phyloP scores from a whole-genome alignment of 2,888 invertebrate genomes.

The Pediacus dermestoides region DNA sequence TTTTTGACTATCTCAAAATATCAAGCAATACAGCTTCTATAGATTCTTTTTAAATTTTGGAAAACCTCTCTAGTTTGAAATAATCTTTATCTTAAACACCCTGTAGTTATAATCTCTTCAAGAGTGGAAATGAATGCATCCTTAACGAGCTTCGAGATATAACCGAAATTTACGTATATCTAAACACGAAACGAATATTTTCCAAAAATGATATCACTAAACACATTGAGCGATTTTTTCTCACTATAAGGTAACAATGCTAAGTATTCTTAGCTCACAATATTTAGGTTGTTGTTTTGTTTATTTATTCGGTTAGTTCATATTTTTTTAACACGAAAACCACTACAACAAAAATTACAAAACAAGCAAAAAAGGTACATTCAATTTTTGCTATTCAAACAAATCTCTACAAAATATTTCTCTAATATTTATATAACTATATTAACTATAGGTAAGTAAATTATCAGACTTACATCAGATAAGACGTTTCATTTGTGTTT shows the following conservation, averaged over 20 bases:
- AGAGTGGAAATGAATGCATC: no score
- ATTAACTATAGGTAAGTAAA: conserved; percentile 18
- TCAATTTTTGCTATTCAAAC: conserved; percentile 5
- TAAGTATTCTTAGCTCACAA: conserved; percentile 36
- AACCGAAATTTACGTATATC: conserved; percentile 3
- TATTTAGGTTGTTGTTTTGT: conserved; percentile 10
- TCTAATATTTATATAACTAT: conserved; percentile 15
- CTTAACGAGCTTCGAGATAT: conserved; percentile 2
- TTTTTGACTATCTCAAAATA: no score
- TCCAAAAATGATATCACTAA: conserved; percentile 26
- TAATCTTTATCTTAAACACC: no score
- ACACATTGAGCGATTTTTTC: conserved; percentile 40
- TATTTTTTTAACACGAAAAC: conserved; percentile 5
- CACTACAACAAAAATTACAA: no score
- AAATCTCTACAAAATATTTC: conserved; percentile 6
- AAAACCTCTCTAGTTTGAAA: no score
- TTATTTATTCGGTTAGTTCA: no score
- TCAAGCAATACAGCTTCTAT: no score
- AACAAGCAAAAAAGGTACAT: conserved; percentile 10
- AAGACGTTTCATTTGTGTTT: conserved; percentile 11
- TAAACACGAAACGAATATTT: conserved; percentile 6
- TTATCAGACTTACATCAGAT: conserved; percentile 20
- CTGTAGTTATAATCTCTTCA: no score
- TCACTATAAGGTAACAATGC: conserved; percentile 38
- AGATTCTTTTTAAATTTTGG: no score